Conservation (phyloP, 1,140 invertebrate species). For the Thereuonema tuberculata region DNA sequence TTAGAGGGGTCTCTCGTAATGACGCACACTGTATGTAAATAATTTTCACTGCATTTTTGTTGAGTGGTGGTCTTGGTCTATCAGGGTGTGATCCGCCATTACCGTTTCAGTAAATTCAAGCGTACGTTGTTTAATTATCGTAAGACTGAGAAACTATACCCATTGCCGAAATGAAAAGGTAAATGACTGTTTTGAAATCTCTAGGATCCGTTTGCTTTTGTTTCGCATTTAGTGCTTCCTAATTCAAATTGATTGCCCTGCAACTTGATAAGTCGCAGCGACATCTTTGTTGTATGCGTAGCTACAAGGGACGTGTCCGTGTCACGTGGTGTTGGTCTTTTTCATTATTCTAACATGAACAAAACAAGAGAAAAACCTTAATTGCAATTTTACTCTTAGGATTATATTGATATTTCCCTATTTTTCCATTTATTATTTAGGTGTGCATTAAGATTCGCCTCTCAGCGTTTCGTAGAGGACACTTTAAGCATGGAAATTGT, state of each 20-base stretch:
- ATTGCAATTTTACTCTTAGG: no score
- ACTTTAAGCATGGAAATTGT: no score
- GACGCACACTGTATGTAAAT: conserved; percentile 1
- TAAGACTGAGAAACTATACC: neutral
- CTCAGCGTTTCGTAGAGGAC: no score
- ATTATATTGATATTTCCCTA: no score
- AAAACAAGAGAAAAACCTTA: no score
- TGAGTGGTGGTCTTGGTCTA: neutral
- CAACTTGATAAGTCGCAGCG: neutral
- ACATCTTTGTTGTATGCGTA: neutral
- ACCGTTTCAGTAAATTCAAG: neutral
- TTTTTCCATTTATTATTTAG: no score
- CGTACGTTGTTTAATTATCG: neutral
- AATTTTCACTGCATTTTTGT: neutral
- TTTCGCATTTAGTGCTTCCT: neutral
- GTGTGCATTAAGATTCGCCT: no score
- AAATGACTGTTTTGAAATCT: neutral
- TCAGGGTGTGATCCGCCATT: neutral
- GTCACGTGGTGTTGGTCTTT: neutral
- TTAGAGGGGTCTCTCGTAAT: neutral
- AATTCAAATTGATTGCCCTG: neutral
- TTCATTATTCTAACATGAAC: neutral
- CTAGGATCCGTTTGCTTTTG: neutral
- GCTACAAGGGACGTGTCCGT: conserved; percentile 4
- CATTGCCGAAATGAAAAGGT: neutral